Evolutionary conservation across 2,797 vertebrate genomes (phyloP), one percentile per base, ranked within the genome.

Genomic region (Siniperca undulata): DNA sequence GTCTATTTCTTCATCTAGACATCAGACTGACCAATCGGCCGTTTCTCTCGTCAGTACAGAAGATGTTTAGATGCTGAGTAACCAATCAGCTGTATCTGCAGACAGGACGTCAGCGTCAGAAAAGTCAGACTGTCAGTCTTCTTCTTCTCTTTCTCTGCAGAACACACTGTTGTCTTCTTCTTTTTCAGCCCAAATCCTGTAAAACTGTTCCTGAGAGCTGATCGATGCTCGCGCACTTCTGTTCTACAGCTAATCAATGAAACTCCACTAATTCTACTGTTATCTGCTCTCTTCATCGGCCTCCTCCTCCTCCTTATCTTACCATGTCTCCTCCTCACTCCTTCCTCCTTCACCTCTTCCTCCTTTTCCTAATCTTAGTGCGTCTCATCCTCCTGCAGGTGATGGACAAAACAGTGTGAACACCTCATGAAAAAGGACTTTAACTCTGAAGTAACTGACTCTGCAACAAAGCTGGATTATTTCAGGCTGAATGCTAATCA

Each of bases 221-320:
- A 94, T 95, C 94, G 88, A 94, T 94, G 92, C 74, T 87, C 16
- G 3, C 78, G 81, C 72, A 75, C 88, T 88, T 82, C 82, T 78
- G 68, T 89, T 90, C 80, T 93, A 93, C 92, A 95, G 92, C 86
- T 91, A 95, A 95, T 94, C 93, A 92, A 95, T 95, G 88, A 75
- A 72, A 85, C 80, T 84, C 81, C 61, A 88, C 91, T 94, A 92
- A 95, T 94, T 92, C 92, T 86, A 80, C 84, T 65, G 79, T 91
- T 94, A 94, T 94, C 94, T 91, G 85, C 86, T 84, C 87, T 91
- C 89, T 93, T 92, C 90, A 92, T 94, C 88, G n/a, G 77, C 86
- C 80, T 88, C 56, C 72, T 78, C 66, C 70, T 69, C 74, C 48
- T 62, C 66, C 48, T 84, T 77, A 78, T 87, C 87, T 69, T 27